Base-by-base conservation (phyloP, 2,113 vertebrate species). In the Esox niger region DNA sequence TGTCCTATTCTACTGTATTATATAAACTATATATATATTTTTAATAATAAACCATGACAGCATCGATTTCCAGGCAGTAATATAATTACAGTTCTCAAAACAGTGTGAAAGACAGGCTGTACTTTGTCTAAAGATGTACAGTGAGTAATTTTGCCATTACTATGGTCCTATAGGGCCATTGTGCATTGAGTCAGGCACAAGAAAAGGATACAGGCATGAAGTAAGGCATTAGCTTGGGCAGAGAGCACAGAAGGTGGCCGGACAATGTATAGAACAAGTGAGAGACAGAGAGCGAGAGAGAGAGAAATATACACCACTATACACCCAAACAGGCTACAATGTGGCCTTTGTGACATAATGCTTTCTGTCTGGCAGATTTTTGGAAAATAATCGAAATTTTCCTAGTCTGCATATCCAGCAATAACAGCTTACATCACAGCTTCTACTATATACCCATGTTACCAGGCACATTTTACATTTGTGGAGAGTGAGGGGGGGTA, bases 361-460 rank as follows among this genome's bases (percentile, higher is more conserved):
- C 84, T 68, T 76, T 79, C 75, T 68, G 78, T 76, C 68, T 74
- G 73, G 86, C 76, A 77, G 83, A 88, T 88, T 89, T 71, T 87
- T 76, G 87, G 89, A 90, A 92, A 91, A 90, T 84, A 89, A 88
- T 88, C 81, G 70, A 76, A 75, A 81, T 87, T 86, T 87, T 89
- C 91, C 91, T 85, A 84, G 79, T 82, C 80, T 62, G 30, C 76
- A 75, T 84, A 83, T 93, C 91, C 91, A 92, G 87, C 73, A 93
- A 91, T 89, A 93, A 93, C 89, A 93, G 82, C 73, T 92, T 88
- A 91, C 90, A 88, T 93, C 91, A 92, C 80, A 77, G 77, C 64
- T 65, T 77, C 79, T 79, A 78, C 86, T 82, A 77, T 89, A 86
- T 84, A 86, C 82, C 86, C 83, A 84, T 84, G 82, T 88, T 88